These are phyloP conservation scores for Zingel zingel DNA, from an alignment of 2,113 vertebrate genomes.

Conservation along the genomic window DNA sequence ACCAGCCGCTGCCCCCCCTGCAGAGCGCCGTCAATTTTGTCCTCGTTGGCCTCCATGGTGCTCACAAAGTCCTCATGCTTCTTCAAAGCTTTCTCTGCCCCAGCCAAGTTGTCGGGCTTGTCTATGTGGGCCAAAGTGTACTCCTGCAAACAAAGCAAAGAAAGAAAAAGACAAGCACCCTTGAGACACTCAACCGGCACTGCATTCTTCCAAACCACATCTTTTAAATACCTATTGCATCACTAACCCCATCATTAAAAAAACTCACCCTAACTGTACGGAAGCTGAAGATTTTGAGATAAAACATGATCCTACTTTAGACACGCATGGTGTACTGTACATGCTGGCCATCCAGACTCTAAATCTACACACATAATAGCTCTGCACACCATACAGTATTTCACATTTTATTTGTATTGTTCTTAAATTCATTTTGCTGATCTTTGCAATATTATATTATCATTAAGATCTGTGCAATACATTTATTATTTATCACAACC, in stretches of 20 bases:
- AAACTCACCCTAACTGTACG: background rate
- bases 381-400: too few relatives aligned
- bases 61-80: conserved; percentile 92
- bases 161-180: background rate
- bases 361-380: too few relatives aligned
- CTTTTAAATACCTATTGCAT: conserved; percentile 41
- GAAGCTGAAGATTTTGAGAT: background rate
- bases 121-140: conserved; percentile 92
- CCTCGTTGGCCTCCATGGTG: conserved; percentile 89
- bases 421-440: too few relatives aligned
- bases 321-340: conserved; percentile 76
- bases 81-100: conserved; percentile 89
- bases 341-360: too few relatives aligned
- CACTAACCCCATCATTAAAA: conserved; percentile 32
- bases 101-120: conserved; percentile 87
- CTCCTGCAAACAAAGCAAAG: conserved; percentile 83
- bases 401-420: too few relatives aligned
- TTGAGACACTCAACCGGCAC: background rate
- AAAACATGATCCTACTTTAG: background rate
- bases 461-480: too few relatives aligned
- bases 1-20: conserved; percentile 87
- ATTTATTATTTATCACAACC: too few relatives aligned
- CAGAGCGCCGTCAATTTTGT: conserved; percentile 88
- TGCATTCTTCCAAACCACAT: conserved; percentile 50
- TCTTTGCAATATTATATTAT: too few relatives aligned